A percentile compares a stretch with the other conserved stretches of the same genome.
phyloP scores from a whole-genome alignment of 2,888 invertebrate species.

The Drosophila formosana region DNA sequence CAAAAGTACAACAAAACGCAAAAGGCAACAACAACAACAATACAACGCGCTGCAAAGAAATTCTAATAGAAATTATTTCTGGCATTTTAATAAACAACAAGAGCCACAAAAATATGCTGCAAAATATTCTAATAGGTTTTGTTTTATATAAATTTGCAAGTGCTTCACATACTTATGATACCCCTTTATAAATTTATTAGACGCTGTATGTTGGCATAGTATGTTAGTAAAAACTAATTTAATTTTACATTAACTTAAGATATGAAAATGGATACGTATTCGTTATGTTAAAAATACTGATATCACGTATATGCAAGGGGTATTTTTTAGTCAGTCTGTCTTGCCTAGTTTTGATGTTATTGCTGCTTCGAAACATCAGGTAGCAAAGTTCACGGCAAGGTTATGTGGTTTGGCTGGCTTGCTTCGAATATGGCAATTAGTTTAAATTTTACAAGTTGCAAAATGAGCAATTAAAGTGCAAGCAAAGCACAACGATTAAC shows the following conservation, averaged over 20 bases:
- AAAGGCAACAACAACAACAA: conserved; percentile 20
- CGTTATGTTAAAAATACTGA: not conserved
- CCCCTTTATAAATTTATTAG: not conserved
- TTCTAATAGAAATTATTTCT: conserved; percentile 68
- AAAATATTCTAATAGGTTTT: conserved; percentile 52
- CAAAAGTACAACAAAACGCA: conserved; percentile 35
- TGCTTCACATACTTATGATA: conserved; percentile 28
- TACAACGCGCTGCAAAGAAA: conserved; percentile 38
- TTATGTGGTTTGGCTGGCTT: not conserved
- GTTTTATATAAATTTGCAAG: conserved; percentile 40
- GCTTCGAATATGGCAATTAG: not conserved
- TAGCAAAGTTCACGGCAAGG: conserved; percentile 20
- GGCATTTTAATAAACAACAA: conserved; percentile 76
- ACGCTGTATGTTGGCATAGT: not conserved
- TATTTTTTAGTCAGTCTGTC: not conserved
- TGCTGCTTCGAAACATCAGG: conserved; percentile 5
- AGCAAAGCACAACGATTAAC: not conserved
- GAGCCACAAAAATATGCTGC: conserved; percentile 41
- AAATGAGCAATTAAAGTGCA: conserved; percentile 12
- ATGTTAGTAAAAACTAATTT: too few relatives aligned
- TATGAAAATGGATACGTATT: not conserved
- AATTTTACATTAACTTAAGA: not conserved
- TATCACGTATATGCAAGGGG: not conserved
- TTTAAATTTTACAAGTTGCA: conserved; percentile 5
- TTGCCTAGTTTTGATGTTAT: not conserved